Base-by-base conservation (phyloP, 2,888 invertebrate genomes). In the Tanytarsus gracilentus region DNA sequence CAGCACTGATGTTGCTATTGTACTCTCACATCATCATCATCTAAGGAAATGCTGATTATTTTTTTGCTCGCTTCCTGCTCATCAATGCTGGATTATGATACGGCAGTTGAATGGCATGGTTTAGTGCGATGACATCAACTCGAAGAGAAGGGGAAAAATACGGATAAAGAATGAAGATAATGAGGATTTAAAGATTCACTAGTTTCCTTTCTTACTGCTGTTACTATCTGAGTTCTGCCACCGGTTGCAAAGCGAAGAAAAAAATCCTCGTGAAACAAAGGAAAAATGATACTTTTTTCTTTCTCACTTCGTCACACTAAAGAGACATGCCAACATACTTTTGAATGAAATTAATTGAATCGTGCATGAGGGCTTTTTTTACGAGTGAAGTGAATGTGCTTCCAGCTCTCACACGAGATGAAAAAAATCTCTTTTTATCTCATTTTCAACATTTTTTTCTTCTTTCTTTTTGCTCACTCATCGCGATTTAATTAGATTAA, bases 131-230 rank as follows among this genome's bases (percentile, higher is more conserved):
- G 8, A 11, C 44, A 44, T 44, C 21, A 44, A 23, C 11, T 11
- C 30, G n/a, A 9, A n/a, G 49, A 6, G 26, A 25, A 49, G 23
- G 27, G 14, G 50, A 50, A 50, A 14, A 27, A 14, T 14, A 27
- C 8, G 50, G 27, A n/a, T n/a, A n/a, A n/a, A n/a, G n/a, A 56
- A 16, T 33, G 40, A 36, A 16, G 49, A 27, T 56, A 56, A 56
- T 58, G 58, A 27, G 29, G 48, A 58, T 58, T 58, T 58, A 58
- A 58, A 58, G 58, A 58, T 58, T 58, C 58, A 58, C 29, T 48
- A 58, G 58, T 58, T 58, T 58, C 27, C 23, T 21, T 40, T 29
- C 16, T 14, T n/a, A 26, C 55, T 48, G 23, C 23, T 18, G 16
- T 18, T 23, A 4, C 18, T 26, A 36, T 18, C 26, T 25, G 14